A percentile compares a stretch with the other conserved stretches of the same genome.
These are phyloP conservation scores for Drosophila emarginata DNA, from an alignment of 2,888 invertebrate species.

Conservation along the genomic window DNA sequence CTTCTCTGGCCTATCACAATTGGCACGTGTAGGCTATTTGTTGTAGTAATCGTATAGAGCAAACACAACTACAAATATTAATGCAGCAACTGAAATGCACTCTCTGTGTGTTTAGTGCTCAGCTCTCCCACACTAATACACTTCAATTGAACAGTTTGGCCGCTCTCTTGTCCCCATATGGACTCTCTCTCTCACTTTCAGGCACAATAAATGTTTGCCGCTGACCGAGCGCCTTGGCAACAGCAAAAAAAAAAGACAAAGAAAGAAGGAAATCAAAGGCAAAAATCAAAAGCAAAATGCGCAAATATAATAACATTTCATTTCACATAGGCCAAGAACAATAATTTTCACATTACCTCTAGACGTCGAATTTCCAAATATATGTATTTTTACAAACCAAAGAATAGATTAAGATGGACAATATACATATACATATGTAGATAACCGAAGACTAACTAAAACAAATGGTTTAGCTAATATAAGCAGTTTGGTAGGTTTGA, in stretches of 20 bases:
- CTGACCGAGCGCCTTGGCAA: background rate
- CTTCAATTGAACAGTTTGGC: constrained; percentile 13
- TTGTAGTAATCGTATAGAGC: constrained; percentile 65
- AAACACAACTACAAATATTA: constrained; percentile 25
- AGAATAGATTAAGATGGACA: too few species aligned
- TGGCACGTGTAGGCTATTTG: constrained; percentile 75
- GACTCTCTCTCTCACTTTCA: background rate
- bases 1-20: constrained; percentile 36
- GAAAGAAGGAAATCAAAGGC: background rate
- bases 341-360: constrained; percentile 7
- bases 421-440: too few species aligned
- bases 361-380: background rate
- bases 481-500: too few species aligned
- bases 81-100: constrained; percentile 20
- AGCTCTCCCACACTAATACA: background rate
- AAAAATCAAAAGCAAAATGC: constrained; percentile 6
- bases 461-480: too few species aligned
- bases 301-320: background rate
- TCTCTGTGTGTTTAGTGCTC: background rate
- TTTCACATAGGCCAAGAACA: constrained; percentile 11
- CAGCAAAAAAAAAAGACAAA: background rate
- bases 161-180: background rate
- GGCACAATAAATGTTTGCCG: background rate
- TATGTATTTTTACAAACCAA: too few species aligned
- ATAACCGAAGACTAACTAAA: too few species aligned